Evolutionary conservation across 2,888 invertebrate genomes (phyloP), one percentile per base, ranked within the genome.

Genomic region (Piscicola geometra): DNA sequence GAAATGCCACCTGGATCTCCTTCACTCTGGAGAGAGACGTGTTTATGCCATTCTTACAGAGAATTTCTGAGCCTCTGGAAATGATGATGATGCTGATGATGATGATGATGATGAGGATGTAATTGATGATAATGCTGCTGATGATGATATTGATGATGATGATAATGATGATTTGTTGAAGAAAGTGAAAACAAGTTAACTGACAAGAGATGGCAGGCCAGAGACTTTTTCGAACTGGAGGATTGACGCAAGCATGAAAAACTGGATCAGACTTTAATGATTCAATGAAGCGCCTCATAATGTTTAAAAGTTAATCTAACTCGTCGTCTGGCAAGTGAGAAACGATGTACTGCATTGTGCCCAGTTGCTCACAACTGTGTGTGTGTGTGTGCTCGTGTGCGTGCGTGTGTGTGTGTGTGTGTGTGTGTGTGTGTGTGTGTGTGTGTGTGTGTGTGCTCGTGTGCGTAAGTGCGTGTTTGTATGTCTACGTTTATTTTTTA

Each of bases 341-440:
- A n/a, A 72, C 5, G 52, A 72, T 56, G 0, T 25, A 72, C 56
- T 72, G 50, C 32, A 72, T 32, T 0, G 52, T 25, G 18, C 52
- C 28, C 30, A 72, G 33, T 33, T 72, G 72, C 32, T 72, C 72
- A 30, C 47, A 56, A 1, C 72, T 72, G 25, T 2, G 30, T 28
- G 30, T 70, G 33, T n/a, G 36, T 35, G 36, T 1, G 36, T 32
- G 15, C 60, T n/a, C n/a, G n/a, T n/a, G n/a, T n/a, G n/a, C n/a
- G n/a, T n/a, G n/a, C n/a, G n/a, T n/a, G n/a, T n/a, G n/a, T n/a
- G n/a, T n/a, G n/a, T n/a, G n/a, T n/a, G n/a, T n/a, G n/a, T n/a
- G n/a, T n/a, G n/a, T n/a, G n/a, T n/a, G n/a, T n/a, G n/a, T n/a
- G n/a, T n/a, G n/a, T n/a, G n/a, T n/a, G n/a, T n/a, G n/a, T n/a